Evolutionary conservation across 2,888 invertebrate genomes (phyloP), one percentile per base, ranked within the genome.

Genomic region (Horisme vitalbata): DNA sequence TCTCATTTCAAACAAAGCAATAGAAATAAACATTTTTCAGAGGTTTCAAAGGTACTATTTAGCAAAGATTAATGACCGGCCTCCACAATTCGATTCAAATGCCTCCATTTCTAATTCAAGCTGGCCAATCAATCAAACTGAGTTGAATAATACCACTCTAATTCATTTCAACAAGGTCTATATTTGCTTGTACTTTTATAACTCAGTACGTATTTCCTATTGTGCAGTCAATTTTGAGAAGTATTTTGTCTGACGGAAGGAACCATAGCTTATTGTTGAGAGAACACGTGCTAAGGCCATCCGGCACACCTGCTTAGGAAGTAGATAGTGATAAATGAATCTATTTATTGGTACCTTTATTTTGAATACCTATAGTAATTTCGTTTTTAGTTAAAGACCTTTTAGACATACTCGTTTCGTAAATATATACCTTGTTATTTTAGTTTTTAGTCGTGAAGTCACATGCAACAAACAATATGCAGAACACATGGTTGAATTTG

Each of bases 291-390:
- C 74, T 67, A 39, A 33, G 45, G 59, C 67, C 67, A 71, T 76
- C 75, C 77, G 76, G 75, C 68, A 75, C 78, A 79, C 79, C 79
- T 80, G 79, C 65, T 63, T 66, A 63, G 63, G 63, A 65, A 63
- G 64, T 61, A 57, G 55, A 61, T 65, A 57, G 61, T 72, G 69
- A 75, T 64, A 63, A 74, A 75, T 75, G 52, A 56, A 56, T 56
- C 59, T 62, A 61, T 56, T 71, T 63, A 65, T 59, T 53, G 59
- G 55, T 38, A 53, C 52, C 54, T 66, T 58, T 65, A 60, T 60
- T 57, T 64, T 61, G 66, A 52, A 39, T 46, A 18, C 20, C 27
- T n/a, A n/a, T 31, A 39, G n/a, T 23, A 23, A 39, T 37, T 37
- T 11, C n/a, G n/a, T n/a, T 37, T 30, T 37, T 5, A n/a, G n/a